Evolutionary conservation across 2,113 vertebrate species (phyloP).

Genomic region (Vicugna pacos): DNA sequence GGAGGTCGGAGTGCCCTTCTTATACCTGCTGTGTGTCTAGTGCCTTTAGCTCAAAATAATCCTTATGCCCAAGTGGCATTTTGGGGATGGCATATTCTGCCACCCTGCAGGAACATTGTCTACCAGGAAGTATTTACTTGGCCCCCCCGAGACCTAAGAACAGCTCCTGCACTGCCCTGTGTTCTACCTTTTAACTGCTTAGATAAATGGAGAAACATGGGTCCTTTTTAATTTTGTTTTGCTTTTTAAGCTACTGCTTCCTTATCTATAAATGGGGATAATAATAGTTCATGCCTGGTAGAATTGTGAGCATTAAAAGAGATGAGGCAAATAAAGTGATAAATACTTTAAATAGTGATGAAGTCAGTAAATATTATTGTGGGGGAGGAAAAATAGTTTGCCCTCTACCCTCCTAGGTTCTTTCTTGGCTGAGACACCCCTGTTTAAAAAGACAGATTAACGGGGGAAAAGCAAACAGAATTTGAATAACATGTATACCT

Average conservation of each 20-base stretch:
- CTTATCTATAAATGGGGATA: conserved; percentile 3
- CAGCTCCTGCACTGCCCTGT: background rate
- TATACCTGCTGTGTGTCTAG: background rate
- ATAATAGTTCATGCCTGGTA: background rate
- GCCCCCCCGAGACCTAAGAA: background rate
- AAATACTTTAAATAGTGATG: no score
- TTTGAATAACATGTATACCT: background rate
- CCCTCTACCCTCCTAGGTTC: background rate
- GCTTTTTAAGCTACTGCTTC: background rate
- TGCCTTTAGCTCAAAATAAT: background rate
- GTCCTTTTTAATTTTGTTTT: background rate
- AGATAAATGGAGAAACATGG: background rate
- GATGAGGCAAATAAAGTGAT: background rate
- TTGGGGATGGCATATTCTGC: background rate
- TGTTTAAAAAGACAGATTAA: conserved; percentile 1
- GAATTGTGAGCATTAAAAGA: background rate
- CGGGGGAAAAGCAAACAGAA: background rate
- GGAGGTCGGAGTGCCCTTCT: background rate
- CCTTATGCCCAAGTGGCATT: background rate
- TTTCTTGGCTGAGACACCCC: background rate
- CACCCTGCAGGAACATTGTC: background rate
- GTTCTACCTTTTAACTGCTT: background rate
- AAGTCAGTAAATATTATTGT: background rate
- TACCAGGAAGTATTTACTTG: background rate
- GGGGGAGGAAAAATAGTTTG: background rate